phyloP scores from a whole-genome alignment of 2,888 invertebrate species.

The Ferrisia virgata region DNA sequence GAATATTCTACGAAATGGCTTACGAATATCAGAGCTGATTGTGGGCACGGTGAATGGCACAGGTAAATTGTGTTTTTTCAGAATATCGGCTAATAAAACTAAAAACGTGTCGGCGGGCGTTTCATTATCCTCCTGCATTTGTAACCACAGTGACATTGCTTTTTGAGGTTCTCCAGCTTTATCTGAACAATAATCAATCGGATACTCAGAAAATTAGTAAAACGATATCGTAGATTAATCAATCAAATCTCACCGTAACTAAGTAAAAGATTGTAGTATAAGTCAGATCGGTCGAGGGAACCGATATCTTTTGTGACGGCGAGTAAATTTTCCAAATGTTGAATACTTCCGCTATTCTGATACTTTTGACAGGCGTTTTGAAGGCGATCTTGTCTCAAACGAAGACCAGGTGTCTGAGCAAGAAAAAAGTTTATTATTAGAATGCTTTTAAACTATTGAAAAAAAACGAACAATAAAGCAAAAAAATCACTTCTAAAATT shows the following conservation, averaged over 20 bases:
- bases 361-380: slow-evolving; percentile 63
- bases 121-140: slow-evolving; percentile 79
- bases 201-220: neutral
- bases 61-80: slow-evolving; percentile 61
- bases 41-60: slow-evolving; percentile 71
- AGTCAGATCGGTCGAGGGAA: slow-evolving; percentile 70
- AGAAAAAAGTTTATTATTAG: neutral
- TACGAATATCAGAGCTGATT: neutral
- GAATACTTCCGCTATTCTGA: slow-evolving; percentile 61
- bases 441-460: neutral
- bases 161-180: slow-evolving; percentile 70
- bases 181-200: slow-evolving; percentile 52
- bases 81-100: slow-evolving; percentile 62
- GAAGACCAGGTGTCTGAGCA: slow-evolving; percentile 72
- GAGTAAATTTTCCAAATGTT: slow-evolving; percentile 70
- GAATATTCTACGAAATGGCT: neutral
- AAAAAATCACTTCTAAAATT: slow-evolving; percentile 63
- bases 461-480: neutral
- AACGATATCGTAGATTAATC: neutral
- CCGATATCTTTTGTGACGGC: slow-evolving; percentile 74
- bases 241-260: slow-evolving; percentile 59
- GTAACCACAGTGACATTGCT: slow-evolving; percentile 74
- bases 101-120: slow-evolving; percentile 70
- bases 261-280: slow-evolving; percentile 72
- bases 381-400: slow-evolving; percentile 65